These are phyloP conservation scores for Tolypeutes matacus DNA, from an alignment of 2,797 vertebrate species.

Conservation along the genomic window DNA sequence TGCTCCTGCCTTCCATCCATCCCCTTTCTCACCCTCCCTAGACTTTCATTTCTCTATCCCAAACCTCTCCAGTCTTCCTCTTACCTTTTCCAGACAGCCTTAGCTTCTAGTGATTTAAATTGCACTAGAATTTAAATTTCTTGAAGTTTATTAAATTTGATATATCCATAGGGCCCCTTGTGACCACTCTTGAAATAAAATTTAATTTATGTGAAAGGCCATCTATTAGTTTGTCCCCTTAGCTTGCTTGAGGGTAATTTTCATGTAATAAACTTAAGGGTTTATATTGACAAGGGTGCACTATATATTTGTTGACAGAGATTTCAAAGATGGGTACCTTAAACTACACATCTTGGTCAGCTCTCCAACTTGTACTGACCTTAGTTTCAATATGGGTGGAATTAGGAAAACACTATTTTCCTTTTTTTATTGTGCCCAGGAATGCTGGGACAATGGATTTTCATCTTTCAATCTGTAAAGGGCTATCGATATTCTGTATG, in stretches of 20 bases:
- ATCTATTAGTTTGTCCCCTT: neutral
- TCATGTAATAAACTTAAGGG: neutral
- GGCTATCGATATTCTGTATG: neutral
- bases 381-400: neutral
- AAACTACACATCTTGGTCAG: neutral
- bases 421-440: neutral
- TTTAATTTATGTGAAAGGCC: neutral
- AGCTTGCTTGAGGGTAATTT: neutral
- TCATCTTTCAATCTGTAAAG: neutral
- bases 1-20: rapidly evolving
- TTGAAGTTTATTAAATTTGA: constrained; percentile 21
- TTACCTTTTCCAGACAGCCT: neutral
- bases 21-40: neutral
- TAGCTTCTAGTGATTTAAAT: neutral
- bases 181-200: neutral
- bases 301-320: neutral
- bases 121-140: neutral
- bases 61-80: neutral
- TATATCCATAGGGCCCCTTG: neutral
- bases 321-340: neutral
- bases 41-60: neutral
- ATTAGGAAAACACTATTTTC: neutral
- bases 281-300: neutral
- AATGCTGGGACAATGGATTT: neutral
- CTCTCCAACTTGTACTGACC: neutral